These are phyloP conservation scores for Rhagium mordax DNA, from an alignment of 2,888 invertebrate species.

Conservation along the genomic window DNA sequence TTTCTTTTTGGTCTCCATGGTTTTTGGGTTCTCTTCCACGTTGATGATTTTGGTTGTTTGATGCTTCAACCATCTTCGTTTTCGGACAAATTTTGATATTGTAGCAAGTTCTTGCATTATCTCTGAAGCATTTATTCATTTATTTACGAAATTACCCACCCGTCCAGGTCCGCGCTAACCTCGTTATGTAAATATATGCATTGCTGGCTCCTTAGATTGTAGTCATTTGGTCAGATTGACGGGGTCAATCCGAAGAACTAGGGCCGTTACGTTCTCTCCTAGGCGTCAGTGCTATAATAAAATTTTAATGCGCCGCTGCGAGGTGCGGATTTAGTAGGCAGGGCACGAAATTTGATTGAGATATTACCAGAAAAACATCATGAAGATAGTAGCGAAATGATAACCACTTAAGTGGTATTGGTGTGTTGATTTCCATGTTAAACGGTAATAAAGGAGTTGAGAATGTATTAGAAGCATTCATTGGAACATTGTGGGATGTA, in stretches of 20 bases:
- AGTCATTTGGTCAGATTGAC: neutral
- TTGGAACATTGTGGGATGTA: slow-evolving; percentile 50
- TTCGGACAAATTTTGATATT: too few species aligned
- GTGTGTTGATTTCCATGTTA: slow-evolving; percentile 56
- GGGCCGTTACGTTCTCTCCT: neutral
- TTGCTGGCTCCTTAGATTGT: neutral
- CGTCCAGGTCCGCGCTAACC: neutral
- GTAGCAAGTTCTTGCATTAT: neutral
- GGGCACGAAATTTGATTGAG: slow-evolving; percentile 55
- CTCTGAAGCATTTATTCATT: neutral
- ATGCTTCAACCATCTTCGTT: too few species aligned
- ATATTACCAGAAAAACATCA: slow-evolving; percentile 52
- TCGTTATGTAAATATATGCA: neutral
- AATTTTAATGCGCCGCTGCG: neutral
- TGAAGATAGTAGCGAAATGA: slow-evolving; percentile 48
- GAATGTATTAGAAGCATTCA: slow-evolving; percentile 52
- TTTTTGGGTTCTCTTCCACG: too few species aligned
- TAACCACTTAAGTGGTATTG: slow-evolving; percentile 50
- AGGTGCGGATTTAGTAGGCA: slow-evolving; percentile 38
- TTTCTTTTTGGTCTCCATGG: too few species aligned
- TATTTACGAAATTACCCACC: neutral
- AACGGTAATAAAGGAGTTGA: slow-evolving; percentile 53
- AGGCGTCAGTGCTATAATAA: neutral
- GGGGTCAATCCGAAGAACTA: neutral
- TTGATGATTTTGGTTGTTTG: too few species aligned